Conservation (phyloP, 1,140 invertebrate species). For the Drosophila kikkawai region DNA sequence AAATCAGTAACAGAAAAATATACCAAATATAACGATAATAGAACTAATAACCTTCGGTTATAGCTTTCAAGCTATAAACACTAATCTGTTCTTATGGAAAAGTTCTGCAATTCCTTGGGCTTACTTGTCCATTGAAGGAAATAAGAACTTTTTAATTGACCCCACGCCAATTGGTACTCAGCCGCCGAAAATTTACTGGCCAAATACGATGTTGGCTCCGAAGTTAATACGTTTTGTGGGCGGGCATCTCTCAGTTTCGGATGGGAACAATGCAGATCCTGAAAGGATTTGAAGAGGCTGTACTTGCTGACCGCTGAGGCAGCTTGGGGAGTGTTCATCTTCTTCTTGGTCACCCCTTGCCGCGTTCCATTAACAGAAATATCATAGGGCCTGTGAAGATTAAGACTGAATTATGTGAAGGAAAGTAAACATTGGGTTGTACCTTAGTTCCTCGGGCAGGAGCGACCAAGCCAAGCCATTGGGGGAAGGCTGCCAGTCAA, state of each 20-base stretch:
- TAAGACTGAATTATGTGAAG: not conserved
- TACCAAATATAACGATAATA: too few relatives aligned
- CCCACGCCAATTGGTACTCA: conserved; percentile 86
- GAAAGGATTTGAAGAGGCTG: conserved; percentile 87
- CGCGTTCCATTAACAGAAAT: conserved; percentile 92
- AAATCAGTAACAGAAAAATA: too few relatives aligned
- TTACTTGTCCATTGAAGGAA: conserved; percentile 88
- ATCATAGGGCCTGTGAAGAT: conserved; percentile 87
- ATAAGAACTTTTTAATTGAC: conserved; percentile 85
- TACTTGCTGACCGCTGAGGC: conserved; percentile 88
- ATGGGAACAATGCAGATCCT: conserved; percentile 85
- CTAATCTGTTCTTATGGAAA: conserved; percentile 33
- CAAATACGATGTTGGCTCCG: conserved; percentile 85
- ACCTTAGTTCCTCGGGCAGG: conserved; percentile 84
- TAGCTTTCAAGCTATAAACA: not conserved
- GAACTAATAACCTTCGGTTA: too few relatives aligned
- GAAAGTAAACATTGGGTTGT: conserved; percentile 86
- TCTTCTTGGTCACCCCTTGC: conserved; percentile 93
- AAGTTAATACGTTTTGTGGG: conserved; percentile 38
- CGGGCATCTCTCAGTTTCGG: conserved; percentile 66
- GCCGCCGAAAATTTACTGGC: conserved; percentile 85
- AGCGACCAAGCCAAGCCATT: conserved; percentile 88
- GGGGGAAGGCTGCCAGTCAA: conserved; percentile 86
- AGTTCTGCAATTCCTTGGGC: conserved; percentile 85
- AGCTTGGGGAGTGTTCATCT: conserved; percentile 85